Evolutionary conservation across 1,140 invertebrate species (phyloP).

Genomic region (Pararge aegeria): DNA sequence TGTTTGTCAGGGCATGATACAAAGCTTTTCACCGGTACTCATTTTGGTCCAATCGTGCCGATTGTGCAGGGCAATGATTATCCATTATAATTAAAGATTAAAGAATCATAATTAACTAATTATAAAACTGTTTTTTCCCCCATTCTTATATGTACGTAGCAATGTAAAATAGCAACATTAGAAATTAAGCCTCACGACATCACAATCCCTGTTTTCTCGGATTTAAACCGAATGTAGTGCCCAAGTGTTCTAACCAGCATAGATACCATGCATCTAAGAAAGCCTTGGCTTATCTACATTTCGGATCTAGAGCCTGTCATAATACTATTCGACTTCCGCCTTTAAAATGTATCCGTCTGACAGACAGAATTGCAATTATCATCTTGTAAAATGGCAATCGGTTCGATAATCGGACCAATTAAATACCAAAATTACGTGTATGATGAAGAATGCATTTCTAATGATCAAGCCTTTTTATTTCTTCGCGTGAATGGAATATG

Average conservation of each 20-base stretch:
- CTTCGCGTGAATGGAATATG: not conserved
- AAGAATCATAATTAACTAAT: no score
- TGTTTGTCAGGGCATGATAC: no score
- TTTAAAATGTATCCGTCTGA: constrained; percentile 1
- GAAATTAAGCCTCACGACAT: no score
- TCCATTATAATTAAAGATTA: no score
- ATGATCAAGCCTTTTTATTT: not conserved
- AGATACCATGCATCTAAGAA: constrained; percentile 22
- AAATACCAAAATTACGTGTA: not conserved
- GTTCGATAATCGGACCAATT: not conserved
- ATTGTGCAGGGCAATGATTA: no score
- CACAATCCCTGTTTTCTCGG: not conserved
- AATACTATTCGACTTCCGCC: constrained; percentile 17
- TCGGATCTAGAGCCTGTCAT: constrained; percentile 9
- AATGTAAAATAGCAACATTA: no score
- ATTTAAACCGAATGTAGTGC: not conserved
- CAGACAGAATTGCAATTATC: constrained; percentile 6
- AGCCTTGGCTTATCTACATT: constrained; percentile 17
- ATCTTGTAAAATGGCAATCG: constrained; percentile 2
- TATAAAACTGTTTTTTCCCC: no score
- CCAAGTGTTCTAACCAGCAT: not conserved
- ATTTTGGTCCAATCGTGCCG: no score
- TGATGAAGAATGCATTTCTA: not conserved
- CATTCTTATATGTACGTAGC: no score
- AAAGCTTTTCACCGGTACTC: no score